These are phyloP conservation scores for Sarcophaga caerulescens DNA, from an alignment of 2,888 invertebrate genomes.

Conservation along the genomic window DNA sequence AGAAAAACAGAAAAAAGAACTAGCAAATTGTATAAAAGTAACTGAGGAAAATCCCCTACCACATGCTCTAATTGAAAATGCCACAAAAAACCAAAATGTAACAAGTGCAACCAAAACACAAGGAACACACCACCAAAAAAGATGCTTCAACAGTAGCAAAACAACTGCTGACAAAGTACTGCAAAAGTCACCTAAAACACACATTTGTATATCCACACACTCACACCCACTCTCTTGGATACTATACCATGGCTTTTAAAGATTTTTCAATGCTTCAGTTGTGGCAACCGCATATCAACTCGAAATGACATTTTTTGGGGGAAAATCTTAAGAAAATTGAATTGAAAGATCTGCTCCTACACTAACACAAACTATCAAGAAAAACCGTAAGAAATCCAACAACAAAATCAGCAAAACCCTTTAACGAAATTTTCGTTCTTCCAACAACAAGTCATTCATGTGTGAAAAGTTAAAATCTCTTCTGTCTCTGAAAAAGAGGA, in stretches of 20 bases:
- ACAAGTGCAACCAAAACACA: slow-evolving; percentile 46
- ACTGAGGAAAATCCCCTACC: slow-evolving; percentile 28
- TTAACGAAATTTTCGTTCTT: slow-evolving; percentile 15
- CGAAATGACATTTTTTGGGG: slow-evolving; percentile 62
- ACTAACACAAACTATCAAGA: not conserved
- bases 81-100: slow-evolving; percentile 68
- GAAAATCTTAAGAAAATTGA: slow-evolving; percentile 64
- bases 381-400: not conserved
- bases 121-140: not conserved
- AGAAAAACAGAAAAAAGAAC: not conserved
- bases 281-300: slow-evolving; percentile 55
- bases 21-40: not conserved
- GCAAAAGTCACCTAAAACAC: slow-evolving; percentile 46
- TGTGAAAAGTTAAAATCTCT: slow-evolving; percentile 10
- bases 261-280: slow-evolving; percentile 32
- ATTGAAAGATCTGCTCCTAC: slow-evolving; percentile 24
- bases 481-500: not conserved
- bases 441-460: slow-evolving; percentile 25
- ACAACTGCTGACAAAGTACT: slow-evolving; percentile 21
- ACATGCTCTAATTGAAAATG: slow-evolving; percentile 70
- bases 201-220: not conserved
- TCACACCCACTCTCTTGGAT: not conserved
- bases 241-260: not conserved
- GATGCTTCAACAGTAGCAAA: not conserved
- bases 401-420: not conserved